Conservation (phyloP, 2,888 invertebrate species). For the Lymantria dispar region DNA sequence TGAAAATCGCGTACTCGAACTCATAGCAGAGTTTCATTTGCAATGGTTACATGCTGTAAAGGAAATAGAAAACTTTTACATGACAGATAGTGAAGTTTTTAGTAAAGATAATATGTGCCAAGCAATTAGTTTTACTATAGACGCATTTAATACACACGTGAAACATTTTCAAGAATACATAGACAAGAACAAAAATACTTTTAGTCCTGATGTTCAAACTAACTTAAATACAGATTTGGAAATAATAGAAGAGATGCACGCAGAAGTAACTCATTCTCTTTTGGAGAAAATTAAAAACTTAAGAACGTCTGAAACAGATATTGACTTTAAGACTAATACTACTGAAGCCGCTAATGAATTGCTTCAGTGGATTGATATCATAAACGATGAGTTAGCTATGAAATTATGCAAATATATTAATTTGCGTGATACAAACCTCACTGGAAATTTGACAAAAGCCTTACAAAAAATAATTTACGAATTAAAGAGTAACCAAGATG, state of each 20-base stretch:
- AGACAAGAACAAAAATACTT: slow-evolving; percentile 40
- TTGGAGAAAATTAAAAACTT: slow-evolving; percentile 57
- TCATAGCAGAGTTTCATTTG: slow-evolving; percentile 64
- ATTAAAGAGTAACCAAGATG: slow-evolving; percentile 40
- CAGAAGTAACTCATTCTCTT: slow-evolving; percentile 46
- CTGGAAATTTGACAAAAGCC: slow-evolving; percentile 56
- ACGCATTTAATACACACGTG: slow-evolving; percentile 52
- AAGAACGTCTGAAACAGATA: slow-evolving; percentile 40
- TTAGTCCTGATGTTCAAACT: slow-evolving; percentile 44
- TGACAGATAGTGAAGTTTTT: slow-evolving; percentile 31
- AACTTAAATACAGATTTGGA: slow-evolving; percentile 60
- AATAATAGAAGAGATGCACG: slow-evolving; percentile 72
- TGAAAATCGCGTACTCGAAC: slow-evolving; percentile 48
- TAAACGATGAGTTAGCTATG: slow-evolving; percentile 56
- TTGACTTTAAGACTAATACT: slow-evolving; percentile 51
- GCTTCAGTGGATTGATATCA: slow-evolving; percentile 65
- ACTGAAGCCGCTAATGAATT: slow-evolving; percentile 50
- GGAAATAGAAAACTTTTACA: slow-evolving; percentile 58
- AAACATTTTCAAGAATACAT: slow-evolving; percentile 62
- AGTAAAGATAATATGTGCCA: slow-evolving; percentile 52
- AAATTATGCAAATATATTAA: slow-evolving; percentile 55
- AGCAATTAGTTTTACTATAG: slow-evolving; percentile 61
- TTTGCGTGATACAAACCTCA: slow-evolving; percentile 46
- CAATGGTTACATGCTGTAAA: slow-evolving; percentile 63
- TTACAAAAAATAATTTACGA: slow-evolving; percentile 64